Evolutionary conservation across 2,888 invertebrate species (phyloP), one percentile per base, ranked within the genome.

Genomic region (Prosopocoilus inquinatus): DNA sequence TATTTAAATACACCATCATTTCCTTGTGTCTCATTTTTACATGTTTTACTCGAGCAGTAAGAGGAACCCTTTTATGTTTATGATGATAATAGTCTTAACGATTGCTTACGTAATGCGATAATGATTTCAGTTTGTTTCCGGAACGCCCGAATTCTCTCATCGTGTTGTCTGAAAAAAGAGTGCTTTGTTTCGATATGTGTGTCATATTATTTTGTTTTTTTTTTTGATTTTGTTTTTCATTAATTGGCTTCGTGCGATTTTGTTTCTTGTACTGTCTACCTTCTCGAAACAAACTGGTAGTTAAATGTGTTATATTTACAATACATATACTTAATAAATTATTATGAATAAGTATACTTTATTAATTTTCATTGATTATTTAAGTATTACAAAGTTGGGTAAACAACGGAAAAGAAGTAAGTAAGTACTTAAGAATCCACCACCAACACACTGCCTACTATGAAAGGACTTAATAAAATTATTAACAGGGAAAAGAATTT

Each of bases 311-410:
- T 73, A 70, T 68, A 68, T 68, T 61, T 60, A 61, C 69, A 70
- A 67, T 70, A 68, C 64, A 64, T 68, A 71, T 69, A 72, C 70
- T 69, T 72, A 74, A 73, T 74, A 74, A 74, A 73, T 74, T 74
- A 73, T 73, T 72, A 67, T 36, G 35, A 47, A 51, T 28, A 28
- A 28, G 20, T 46, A 51, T 28, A n/a, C 33, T 51, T 28, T 36
- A 51, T 46, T 51, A 45, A 45, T 45, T 45, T 20, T 50, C 43
- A 43, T 43, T 28, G 3, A 20, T 20, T 41, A 33, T 50, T 50
- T 50, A 33, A 20, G 3, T 20, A 20, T 20, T 20, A 20, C 20
- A 20, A 28, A 28, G 1, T 28, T 28, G 7, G 20, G 20, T 5
- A 28, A 28, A 28, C 20, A 28, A 28, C n/a, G 5, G 5, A 28